Evolutionary conservation across 2,888 invertebrate genomes (phyloP).

Genomic region (Mesorhabditis sp.): DNA sequence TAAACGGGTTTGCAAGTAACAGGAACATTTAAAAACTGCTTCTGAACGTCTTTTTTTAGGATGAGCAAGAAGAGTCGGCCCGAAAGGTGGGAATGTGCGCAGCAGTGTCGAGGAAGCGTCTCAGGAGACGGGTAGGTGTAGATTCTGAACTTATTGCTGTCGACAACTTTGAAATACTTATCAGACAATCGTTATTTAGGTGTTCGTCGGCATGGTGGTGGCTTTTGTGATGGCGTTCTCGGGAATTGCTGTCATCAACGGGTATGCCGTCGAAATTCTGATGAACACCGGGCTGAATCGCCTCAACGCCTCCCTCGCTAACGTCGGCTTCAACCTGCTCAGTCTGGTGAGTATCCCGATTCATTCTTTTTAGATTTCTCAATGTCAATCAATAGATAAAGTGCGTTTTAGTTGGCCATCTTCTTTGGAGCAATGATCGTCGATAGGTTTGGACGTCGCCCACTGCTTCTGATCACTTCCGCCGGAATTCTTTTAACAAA

Average conservation of each 20-base stretch:
- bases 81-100: slow-evolving; percentile 33
- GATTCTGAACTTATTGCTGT: neutral
- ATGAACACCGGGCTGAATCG: slow-evolving; percentile 34
- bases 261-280: slow-evolving; percentile 49
- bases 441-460: slow-evolving; percentile 47
- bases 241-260: slow-evolving; percentile 49
- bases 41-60: slow-evolving; percentile 7
- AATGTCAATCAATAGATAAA: slow-evolving; percentile 4
- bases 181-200: slow-evolving; percentile 14
- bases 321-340: slow-evolving; percentile 39
- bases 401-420: slow-evolving; percentile 26
- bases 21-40: too few relatives aligned
- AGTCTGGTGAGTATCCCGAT: slow-evolving; percentile 30
- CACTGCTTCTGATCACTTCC: slow-evolving; percentile 34
- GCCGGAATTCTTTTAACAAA: slow-evolving; percentile 31
- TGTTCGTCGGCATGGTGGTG: slow-evolving; percentile 31
- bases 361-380: slow-evolving; percentile 8
- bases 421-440: slow-evolving; percentile 36
- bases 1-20: too few relatives aligned
- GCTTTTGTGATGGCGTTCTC: slow-evolving; percentile 47
- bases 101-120: slow-evolving; percentile 22
- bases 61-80: slow-evolving; percentile 23
- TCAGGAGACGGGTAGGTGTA: slow-evolving; percentile 15
- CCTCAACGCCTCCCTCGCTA: slow-evolving; percentile 41
- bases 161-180: neutral